These are phyloP conservation scores for Troglohyphantes excavatus DNA, from an alignment of 2,888 invertebrate genomes.

Conservation along the genomic window DNA sequence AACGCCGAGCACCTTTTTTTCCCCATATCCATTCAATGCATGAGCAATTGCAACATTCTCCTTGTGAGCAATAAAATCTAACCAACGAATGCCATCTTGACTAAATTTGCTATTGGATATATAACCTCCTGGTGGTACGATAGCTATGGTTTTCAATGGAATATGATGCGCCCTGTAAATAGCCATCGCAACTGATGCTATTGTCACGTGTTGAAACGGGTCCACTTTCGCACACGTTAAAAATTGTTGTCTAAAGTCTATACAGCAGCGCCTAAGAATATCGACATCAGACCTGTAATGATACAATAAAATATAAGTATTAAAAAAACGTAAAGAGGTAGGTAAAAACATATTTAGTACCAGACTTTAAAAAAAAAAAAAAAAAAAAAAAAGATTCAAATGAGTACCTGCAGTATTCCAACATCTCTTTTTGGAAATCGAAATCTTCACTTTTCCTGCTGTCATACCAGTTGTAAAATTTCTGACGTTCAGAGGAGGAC, in stretches of 20 bases:
- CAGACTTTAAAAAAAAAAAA: no score
- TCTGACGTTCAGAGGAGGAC: background rate
- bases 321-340: no score
- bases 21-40: slow-evolving; percentile 8
- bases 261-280: background rate
- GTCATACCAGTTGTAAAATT: slow-evolving; percentile 7
- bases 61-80: background rate
- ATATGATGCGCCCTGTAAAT: background rate
- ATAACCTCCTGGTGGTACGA: slow-evolving; percentile 16
- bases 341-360: no score
- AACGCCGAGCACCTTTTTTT: background rate
- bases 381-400: no score
- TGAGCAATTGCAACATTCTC: background rate
- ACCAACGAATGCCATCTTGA: slow-evolving; percentile 6
- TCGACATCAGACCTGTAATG: slow-evolving; percentile 12
- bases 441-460: background rate
- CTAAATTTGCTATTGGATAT: slow-evolving; percentile 11
- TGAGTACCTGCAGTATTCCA: slow-evolving; percentile 46
- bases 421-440: slow-evolving; percentile 42
- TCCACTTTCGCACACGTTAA: background rate
- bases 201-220: background rate
- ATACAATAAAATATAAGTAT: no score
- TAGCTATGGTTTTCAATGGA: background rate
- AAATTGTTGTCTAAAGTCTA: slow-evolving; percentile 3
- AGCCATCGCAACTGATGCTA: slow-evolving; percentile 21